Evolutionary conservation across 23 tunicate species (phyloP), one percentile per base, ranked within the genome.

Genomic region (Aplidium turbinatum): DNA sequence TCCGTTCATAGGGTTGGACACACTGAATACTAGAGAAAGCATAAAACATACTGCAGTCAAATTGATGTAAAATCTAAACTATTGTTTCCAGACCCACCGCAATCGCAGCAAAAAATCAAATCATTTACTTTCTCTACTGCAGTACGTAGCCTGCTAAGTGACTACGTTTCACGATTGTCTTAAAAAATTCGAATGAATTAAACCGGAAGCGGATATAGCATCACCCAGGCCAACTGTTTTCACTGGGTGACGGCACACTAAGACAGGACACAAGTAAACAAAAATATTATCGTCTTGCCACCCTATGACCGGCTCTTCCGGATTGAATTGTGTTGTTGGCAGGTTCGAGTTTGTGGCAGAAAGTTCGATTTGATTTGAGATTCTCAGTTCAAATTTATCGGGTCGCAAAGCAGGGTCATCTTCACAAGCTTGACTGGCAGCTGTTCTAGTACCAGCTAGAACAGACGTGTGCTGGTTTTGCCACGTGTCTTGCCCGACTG

Each of bases 221-320:
- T 91, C 97, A 0, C 97, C 97, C 0, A 91, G 80, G 18, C 97
- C 97, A 36, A 91, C 97, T 20, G 97, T 91, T 84, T 91, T 84
- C 0, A 84, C 39, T 0, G 97, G 97, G 32, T 78, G 71, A 20
- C 77, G 63, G 58, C 97, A 91, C 30, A 91, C 86, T 19, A 91
- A 68, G 1, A 73, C 83, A 7, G 97, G 91, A 31, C 87, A 65
- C 30, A 84, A 65, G 47, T 70, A 51, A 68, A 55, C 74, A 16
- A 5, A 53, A 13, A 85, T 36, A 24, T 58, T 73, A 33, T 33
- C 47, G 0, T 30, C 31, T 0, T 57, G 73, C 97, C 97, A 90
- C 1, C 72, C 24, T 7, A 73, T 63, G 3, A 82, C 67, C 0
- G 89, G 85, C 24, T 50, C 31, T 25, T 62, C 20, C 0, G 81